Evolutionary conservation across 2,888 invertebrate species (phyloP), one percentile per base, ranked within the genome.

Genomic region (Anodontia alba): DNA sequence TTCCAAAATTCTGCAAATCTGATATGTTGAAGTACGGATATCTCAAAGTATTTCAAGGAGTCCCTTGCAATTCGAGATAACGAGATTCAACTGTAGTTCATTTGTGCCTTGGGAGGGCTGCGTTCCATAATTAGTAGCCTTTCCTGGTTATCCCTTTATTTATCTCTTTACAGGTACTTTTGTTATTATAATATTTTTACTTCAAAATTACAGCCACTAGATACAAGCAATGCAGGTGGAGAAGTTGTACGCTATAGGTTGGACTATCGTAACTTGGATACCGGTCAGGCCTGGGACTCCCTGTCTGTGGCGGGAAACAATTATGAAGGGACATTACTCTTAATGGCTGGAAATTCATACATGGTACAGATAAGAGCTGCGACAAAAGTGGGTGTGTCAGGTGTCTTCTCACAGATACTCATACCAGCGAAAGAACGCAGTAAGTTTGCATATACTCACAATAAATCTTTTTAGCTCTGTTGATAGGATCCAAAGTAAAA

Each of bases 121-220:
- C n/a, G n/a, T n/a, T n/a, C n/a, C n/a, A n/a, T n/a, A n/a, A n/a
- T n/a, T n/a, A n/a, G n/a, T n/a, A n/a, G n/a, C n/a, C n/a, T n/a
- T n/a, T n/a, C n/a, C n/a, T n/a, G n/a, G n/a, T n/a, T n/a, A n/a
- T n/a, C n/a, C n/a, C n/a, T n/a, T n/a, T n/a, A n/a, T n/a, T n/a
- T n/a, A n/a, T n/a, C n/a, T n/a, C n/a, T n/a, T n/a, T n/a, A n/a
- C n/a, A n/a, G n/a, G n/a, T n/a, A n/a, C n/a, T n/a, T n/a, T n/a
- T n/a, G n/a, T n/a, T n/a, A n/a, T n/a, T n/a, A n/a, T n/a, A n/a
- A n/a, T n/a, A n/a, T n/a, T n/a, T n/a, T n/a, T n/a, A n/a, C n/a
- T n/a, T n/a, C n/a, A n/a, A n/a, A n/a, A n/a, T n/a, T n/a, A n/a
- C 78, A 88, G 88, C 87, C 83, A 0, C 33, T 88, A 1, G 74